These are phyloP conservation scores for Melanchra persicariae DNA, from an alignment of 2,888 invertebrate genomes.

Conservation along the genomic window DNA sequence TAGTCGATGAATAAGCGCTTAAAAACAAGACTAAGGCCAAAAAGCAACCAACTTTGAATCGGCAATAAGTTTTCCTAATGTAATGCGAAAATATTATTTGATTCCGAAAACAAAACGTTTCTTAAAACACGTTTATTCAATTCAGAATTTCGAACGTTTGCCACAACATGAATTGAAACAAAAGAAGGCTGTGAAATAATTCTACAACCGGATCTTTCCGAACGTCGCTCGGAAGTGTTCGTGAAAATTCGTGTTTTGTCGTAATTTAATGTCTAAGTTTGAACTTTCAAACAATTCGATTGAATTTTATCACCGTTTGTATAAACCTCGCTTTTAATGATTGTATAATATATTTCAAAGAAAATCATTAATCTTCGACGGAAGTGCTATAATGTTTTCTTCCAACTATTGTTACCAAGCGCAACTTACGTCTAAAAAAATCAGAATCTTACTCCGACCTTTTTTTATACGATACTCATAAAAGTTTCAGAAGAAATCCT, in stretches of 20 bases:
- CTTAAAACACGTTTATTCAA: not conserved
- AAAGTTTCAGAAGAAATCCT: conserved; percentile 48
- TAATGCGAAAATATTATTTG: not conserved
- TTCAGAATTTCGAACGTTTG: conserved; percentile 3
- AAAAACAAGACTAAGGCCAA: too few relatives aligned
- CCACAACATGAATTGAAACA: conserved; percentile 18
- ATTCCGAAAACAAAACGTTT: not conserved
- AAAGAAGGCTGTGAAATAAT: conserved; percentile 10
- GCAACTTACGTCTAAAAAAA: conserved; percentile 30
- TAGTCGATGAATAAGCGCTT: too few relatives aligned
- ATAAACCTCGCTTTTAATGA: conserved; percentile 9
- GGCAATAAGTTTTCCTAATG: not conserved
- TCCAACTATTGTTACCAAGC: conserved; percentile 26
- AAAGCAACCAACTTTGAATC: not conserved
- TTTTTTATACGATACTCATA: conserved; percentile 31
- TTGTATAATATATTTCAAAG: conserved; percentile 20
- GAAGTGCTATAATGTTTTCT: conserved; percentile 24
- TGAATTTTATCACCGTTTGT: conserved; percentile 21
- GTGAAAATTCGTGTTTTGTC: conserved; percentile 13
- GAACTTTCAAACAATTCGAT: conserved; percentile 26
- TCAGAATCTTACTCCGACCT: conserved; percentile 4
- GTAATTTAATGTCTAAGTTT: conserved; percentile 35
- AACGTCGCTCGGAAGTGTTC: conserved; percentile 21
- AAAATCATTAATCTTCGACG: conserved; percentile 28
- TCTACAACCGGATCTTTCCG: conserved; percentile 5